Conservation (phyloP, 2,113 vertebrate genomes). For the Rana temporaria region DNA sequence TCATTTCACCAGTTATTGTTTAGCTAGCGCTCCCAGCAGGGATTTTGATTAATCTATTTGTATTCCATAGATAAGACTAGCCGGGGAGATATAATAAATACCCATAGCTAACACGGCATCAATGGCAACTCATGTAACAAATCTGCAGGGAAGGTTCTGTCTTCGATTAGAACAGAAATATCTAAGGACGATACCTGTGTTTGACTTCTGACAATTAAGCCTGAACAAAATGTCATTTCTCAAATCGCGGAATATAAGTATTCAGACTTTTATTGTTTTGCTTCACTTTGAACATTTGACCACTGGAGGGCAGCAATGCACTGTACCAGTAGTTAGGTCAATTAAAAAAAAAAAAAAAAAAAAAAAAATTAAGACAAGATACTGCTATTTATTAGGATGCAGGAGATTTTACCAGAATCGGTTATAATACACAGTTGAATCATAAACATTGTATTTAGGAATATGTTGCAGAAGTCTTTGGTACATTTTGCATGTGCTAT, state of each 20-base stretch:
- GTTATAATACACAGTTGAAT: neutral
- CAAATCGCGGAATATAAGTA: neutral
- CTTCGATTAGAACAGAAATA: neutral
- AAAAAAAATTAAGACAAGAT: neutral
- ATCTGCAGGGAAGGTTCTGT: neutral
- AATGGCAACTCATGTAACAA: neutral
- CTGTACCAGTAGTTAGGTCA: neutral
- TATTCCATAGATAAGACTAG: too few relatives aligned
- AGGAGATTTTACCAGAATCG: conserved; percentile 13
- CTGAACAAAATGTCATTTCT: neutral
- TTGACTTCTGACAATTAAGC: too few relatives aligned
- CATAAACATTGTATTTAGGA: conserved; percentile 28
- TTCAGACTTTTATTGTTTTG: neutral
- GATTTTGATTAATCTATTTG: neutral
- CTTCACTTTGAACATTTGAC: neutral
- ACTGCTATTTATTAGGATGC: neutral
- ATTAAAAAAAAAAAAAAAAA: neutral
- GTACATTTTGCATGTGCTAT: too few relatives aligned
- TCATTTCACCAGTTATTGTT: too few relatives aligned
- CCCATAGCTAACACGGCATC: too few relatives aligned
- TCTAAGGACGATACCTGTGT: too few relatives aligned
- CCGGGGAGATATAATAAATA: too few relatives aligned
- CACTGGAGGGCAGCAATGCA: conserved; percentile 44
- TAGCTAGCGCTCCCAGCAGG: neutral
- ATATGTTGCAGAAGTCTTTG: neutral